Evolutionary conservation across 2,113 vertebrate genomes (phyloP).

Genomic region (Heterochromis multidens): DNA sequence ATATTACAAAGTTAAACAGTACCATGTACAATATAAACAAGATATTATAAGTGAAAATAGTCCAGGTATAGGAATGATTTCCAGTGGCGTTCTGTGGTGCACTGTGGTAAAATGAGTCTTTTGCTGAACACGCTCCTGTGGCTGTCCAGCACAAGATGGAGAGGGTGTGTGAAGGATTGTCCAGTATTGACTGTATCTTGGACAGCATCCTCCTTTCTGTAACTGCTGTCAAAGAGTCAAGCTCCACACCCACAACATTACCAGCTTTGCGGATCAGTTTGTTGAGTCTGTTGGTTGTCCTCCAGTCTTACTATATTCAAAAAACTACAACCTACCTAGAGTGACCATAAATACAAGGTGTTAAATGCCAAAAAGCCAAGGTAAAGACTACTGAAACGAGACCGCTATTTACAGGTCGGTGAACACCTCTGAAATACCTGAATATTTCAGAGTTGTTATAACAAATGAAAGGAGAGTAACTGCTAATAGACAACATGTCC

Average conservation of each 20-base stretch:
- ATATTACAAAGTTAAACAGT: not conserved
- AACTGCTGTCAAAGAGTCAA: not conserved
- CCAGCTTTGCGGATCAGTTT: not conserved
- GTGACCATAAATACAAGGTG: no score
- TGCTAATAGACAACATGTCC: not conserved
- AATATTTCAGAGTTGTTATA: not conserved
- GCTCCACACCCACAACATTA: not conserved
- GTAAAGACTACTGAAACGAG: not conserved
- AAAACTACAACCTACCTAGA: no score
- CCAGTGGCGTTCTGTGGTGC: not conserved
- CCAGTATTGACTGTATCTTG: not conserved
- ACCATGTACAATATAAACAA: not conserved
- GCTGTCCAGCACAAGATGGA: not conserved
- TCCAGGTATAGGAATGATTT: no score
- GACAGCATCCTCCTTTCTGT: not conserved
- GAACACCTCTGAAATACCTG: not conserved
- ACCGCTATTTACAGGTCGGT: not conserved
- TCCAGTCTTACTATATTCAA: not conserved
- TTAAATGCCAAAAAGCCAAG: not conserved
- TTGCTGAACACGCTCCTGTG: not conserved
- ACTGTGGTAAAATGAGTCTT: not conserved
- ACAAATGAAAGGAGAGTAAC: not conserved
- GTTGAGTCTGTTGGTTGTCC: not conserved
- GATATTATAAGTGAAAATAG: not conserved
- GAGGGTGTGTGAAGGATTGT: not conserved